Conservation (phyloP, 2,113 vertebrate species). For the Felis catus region F.catus_Fca126_mat1.0 CM031417.1:81650001-81650500, state of each 20-base stretch:
- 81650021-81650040: slow-evolving; percentile 96
- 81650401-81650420: slow-evolving; percentile 94
- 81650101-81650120: slow-evolving; percentile 83
- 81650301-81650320: slow-evolving; percentile 89
- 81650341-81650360: slow-evolving; percentile 89
- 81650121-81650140: slow-evolving; percentile 84
- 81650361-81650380: slow-evolving; percentile 87
- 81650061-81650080: slow-evolving; percentile 92
- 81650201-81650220: slow-evolving; percentile 85
- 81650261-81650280: slow-evolving; percentile 88
- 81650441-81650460: slow-evolving; percentile 89
- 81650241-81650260: slow-evolving; percentile 85
- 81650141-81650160: slow-evolving; percentile 89
- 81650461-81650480: slow-evolving; percentile 89
- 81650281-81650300: slow-evolving; percentile 89
- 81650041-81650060: slow-evolving; percentile 94
- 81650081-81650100: slow-evolving; percentile 82
- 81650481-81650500: slow-evolving; percentile 87
- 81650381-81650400: slow-evolving; percentile 90
- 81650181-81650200: slow-evolving; percentile 83
- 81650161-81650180: slow-evolving; percentile 85
- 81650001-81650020: slow-evolving; percentile 95
- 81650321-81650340: slow-evolving; percentile 91
- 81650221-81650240: slow-evolving; percentile 83
- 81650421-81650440: slow-evolving; percentile 88